Base-by-base conservation (phyloP, 1,140 invertebrate species). In the Matsumurasca onukii region DNA sequence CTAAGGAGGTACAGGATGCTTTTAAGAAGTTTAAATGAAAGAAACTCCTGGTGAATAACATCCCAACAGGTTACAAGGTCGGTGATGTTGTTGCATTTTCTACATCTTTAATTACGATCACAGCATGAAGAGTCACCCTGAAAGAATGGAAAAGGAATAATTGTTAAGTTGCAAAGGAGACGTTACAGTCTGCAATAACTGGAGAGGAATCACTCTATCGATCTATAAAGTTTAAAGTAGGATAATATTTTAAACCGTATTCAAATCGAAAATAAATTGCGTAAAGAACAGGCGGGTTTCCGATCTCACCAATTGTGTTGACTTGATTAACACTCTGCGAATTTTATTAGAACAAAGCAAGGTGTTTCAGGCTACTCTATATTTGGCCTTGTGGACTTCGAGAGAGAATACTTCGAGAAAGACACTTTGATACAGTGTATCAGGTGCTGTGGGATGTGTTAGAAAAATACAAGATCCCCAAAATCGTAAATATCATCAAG, bases 181-280 rank as follows among this genome's bases (percentile, higher is more conserved):
- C 12, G 34, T 12, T 9, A 17, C 34, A 45, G 9, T 45, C n/a
- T n/a, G n/a, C n/a, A n/a, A n/a, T n/a, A n/a, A n/a, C n/a, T n/a
- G n/a, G n/a, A n/a, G n/a, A n/a, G 17, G 9, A 45, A 9, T 45
- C 34, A 12, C 17, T 45, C 17, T 55, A 22, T 12, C 24, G 5
- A 12, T 22, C 12, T 13, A 20, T 22, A 55, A 24, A 22, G 51
- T 55, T 13, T 55, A 13, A 24, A 9, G 12, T 55, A 55, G 51
- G 24, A 55, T 55, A n/a, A n/a, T n/a, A 55, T 55, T 55, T 24
- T 55, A 55, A 55, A 55, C 24, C 24, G 51, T 22, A 55, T 55
- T 24, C 51, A 55, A 55, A 9, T 9, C 24, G 12, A 55, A n/a
- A n/a, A n/a, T n/a, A n/a, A n/a, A n/a, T n/a, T n/a, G n/a, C n/a